A percentile compares a stretch with the other conserved stretches of the same genome.
phyloP scores from a whole-genome alignment of 2,888 invertebrate species.

The Hofmannophila pseudospretella region DNA sequence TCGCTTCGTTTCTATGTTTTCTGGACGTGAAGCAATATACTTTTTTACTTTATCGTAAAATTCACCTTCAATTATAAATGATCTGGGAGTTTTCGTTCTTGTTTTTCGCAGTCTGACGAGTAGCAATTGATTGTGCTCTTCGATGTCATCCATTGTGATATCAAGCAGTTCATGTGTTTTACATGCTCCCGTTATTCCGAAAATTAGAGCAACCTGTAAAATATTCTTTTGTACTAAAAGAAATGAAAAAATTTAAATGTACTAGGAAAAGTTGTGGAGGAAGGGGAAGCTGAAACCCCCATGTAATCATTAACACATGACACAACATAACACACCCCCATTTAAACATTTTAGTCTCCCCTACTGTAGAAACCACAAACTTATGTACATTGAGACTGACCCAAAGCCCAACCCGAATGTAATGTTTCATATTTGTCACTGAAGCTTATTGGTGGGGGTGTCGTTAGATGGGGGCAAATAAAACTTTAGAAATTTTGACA shows the following conservation, averaged over 20 bases:
- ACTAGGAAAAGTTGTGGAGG: no score
- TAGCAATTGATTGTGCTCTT: constrained; percentile 4
- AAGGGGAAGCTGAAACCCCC: no score
- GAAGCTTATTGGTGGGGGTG: no score
- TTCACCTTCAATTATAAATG: constrained; percentile 8
- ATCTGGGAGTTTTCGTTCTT: constrained; percentile 7
- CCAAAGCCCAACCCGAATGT: no score
- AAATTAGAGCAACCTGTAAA: constrained; percentile 4
- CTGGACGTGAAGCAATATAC: constrained; percentile 9
- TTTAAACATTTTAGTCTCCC: no score
- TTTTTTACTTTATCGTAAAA: constrained; percentile 9
- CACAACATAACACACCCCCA: no score
- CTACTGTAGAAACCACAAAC: no score
- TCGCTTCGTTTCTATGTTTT: constrained; percentile 4
- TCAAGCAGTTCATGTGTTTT: constrained; percentile 7
- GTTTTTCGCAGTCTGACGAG: constrained; percentile 6
- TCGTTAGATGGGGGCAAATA: no score
- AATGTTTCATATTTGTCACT: no score
- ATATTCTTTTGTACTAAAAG: not conserved
- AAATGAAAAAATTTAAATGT: not conserved
- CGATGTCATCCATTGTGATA: constrained; percentile 10
- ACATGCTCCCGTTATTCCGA: constrained; percentile 10
- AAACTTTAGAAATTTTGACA: no score
- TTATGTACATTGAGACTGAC: no score
- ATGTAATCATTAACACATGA: no score